phyloP scores from a whole-genome alignment of 92 coral and sea anemone genomes.

The Phymanthus crucifer region DNA sequence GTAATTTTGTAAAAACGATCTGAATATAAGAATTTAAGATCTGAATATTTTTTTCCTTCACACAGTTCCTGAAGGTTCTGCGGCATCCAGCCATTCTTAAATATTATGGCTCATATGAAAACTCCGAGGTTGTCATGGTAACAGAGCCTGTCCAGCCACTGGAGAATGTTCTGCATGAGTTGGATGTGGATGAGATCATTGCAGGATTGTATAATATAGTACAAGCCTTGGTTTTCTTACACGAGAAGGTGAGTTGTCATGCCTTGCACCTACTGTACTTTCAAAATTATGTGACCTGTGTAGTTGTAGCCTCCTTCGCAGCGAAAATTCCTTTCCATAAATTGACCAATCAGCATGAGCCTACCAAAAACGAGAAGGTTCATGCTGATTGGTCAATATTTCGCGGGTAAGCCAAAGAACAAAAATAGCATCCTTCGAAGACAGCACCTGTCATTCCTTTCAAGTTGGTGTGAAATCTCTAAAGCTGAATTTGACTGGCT shows the following conservation, averaged over 20 bases:
- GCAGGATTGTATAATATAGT: constrained; percentile 86
- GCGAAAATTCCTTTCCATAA: too few relatives aligned
- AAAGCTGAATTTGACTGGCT: too few relatives aligned
- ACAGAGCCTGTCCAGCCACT: constrained; percentile 92
- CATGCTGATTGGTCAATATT: too few relatives aligned
- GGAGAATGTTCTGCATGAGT: constrained; percentile 56
- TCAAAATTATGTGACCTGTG: too few relatives aligned
- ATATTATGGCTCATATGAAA: constrained; percentile 74
- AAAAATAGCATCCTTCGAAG: too few relatives aligned
- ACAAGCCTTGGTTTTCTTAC: constrained; percentile 81
- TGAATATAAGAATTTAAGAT: background rate
- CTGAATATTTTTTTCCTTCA: background rate
- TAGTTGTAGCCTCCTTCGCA: too few relatives aligned
- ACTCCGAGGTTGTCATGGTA: constrained; percentile 80
- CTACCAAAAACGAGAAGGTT: too few relatives aligned
- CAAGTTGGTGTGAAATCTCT: too few relatives aligned
- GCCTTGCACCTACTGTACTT: background rate
- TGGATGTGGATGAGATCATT: constrained; percentile 74
- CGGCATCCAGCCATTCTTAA: constrained; percentile 91
- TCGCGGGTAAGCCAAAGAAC: too few relatives aligned
- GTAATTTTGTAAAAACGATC: too few relatives aligned
- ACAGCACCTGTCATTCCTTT: too few relatives aligned
- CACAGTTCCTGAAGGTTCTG: constrained; percentile 73
- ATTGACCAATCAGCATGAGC: too few relatives aligned
- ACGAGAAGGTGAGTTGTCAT: constrained; percentile 66